Conservation (phyloP, 2,113 vertebrate species). For the Oreochromis spilurus region DNA sequence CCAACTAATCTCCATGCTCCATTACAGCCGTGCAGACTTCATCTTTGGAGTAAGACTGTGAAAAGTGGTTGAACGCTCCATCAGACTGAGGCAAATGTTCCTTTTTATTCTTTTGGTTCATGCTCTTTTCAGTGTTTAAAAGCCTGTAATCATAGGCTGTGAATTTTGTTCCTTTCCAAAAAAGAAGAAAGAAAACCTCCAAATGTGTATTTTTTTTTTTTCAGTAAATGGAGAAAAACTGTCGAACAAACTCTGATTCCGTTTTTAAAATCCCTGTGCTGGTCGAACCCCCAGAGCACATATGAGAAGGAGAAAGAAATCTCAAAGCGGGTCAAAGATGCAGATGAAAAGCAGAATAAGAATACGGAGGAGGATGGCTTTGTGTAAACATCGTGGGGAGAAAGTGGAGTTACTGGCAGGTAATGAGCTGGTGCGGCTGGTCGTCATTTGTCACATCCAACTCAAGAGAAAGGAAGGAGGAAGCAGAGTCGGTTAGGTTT, state of each 20-base stretch:
- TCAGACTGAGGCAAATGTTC: background rate
- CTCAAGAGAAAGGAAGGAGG: background rate
- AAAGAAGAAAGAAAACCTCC: background rate
- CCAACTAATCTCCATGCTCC: background rate
- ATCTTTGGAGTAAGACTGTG: background rate
- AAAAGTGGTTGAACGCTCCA: background rate
- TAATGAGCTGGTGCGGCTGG: background rate
- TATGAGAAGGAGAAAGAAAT: background rate
- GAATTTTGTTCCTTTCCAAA: background rate
- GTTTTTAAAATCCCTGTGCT: background rate
- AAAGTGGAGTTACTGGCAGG: background rate
- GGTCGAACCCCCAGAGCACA: conserved; percentile 8
- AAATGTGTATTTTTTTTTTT: background rate
- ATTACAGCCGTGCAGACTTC: background rate
- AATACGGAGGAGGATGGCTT: background rate
- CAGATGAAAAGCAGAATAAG: background rate
- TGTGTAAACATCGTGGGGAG: background rate
- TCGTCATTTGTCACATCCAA: background rate
- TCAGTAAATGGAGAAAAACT: background rate
- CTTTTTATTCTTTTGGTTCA: background rate
- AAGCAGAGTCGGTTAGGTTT: background rate
- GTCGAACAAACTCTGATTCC: background rate
- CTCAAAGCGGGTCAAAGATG: background rate
- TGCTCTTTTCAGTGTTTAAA: background rate
- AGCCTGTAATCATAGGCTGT: background rate